A percentile compares a stretch with the other conserved stretches of the same genome.
phyloP scores from a whole-genome alignment of 2,888 invertebrate genomes.

The Thereva unica region DNA sequence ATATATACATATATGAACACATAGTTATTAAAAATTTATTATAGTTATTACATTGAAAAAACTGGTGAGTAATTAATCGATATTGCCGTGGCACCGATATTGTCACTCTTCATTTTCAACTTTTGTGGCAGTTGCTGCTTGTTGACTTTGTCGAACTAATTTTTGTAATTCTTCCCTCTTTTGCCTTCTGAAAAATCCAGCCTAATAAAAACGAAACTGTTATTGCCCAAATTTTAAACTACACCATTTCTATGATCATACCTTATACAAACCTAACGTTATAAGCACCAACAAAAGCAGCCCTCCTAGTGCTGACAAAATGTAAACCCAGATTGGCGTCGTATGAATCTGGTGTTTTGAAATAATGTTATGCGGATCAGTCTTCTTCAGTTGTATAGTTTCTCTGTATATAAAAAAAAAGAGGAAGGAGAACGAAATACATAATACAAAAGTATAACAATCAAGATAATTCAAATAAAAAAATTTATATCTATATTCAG shows the following conservation, averaged over 20 bases:
- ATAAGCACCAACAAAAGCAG: constrained; percentile 56
- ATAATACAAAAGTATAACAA: no score
- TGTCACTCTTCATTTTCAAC: constrained; percentile 44
- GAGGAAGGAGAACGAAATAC: no score
- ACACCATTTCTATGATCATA: constrained; percentile 37
- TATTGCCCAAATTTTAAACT: not conserved
- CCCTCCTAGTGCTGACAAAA: constrained; percentile 58
- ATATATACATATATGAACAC: no score
- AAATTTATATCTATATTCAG: no score
- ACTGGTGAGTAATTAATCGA: no score
- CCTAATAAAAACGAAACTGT: constrained; percentile 47
- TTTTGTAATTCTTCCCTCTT: constrained; percentile 60
- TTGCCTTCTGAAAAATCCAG: constrained; percentile 60
- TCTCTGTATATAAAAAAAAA: constrained; percentile 39
- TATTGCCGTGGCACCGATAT: no score
- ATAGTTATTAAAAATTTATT: no score
- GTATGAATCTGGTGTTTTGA: constrained; percentile 52
- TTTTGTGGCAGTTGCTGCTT: constrained; percentile 50
- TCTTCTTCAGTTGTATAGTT: constrained; percentile 49
- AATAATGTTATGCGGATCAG: constrained; percentile 55
- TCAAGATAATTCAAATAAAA: no score
- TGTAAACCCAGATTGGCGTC: constrained; percentile 59
- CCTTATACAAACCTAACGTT: constrained; percentile 56
- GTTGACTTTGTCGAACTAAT: constrained; percentile 48
- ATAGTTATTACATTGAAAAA: no score